Evolutionary conservation across 2,113 vertebrate genomes (phyloP).

Genomic region (Budorcas taxicolor): DNA sequence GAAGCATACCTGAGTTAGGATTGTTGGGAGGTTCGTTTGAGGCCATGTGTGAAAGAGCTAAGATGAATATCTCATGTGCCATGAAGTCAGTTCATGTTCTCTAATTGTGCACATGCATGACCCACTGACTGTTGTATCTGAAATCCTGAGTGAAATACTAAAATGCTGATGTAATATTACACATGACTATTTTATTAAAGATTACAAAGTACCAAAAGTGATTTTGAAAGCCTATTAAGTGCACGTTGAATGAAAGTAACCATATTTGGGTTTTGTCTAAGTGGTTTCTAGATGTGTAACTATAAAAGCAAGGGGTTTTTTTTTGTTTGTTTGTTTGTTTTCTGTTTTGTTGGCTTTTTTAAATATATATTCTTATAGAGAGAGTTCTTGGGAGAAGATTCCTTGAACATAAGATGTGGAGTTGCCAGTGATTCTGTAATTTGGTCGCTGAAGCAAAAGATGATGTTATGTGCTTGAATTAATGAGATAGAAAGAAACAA

Average conservation of each 20-base stretch:
- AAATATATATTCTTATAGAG: not conserved
- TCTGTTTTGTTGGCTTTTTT: not conserved
- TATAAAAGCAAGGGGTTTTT: not conserved
- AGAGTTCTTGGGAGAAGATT: not conserved
- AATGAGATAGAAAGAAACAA: constrained; percentile 45
- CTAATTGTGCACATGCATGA: not conserved
- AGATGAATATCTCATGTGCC: not conserved
- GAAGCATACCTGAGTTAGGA: not conserved
- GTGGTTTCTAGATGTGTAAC: not conserved
- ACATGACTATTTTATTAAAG: not conserved
- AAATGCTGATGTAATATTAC: not conserved
- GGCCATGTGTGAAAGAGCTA: not conserved
- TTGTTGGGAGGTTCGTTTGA: not conserved
- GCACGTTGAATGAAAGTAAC: not conserved
- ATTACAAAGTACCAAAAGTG: not conserved
- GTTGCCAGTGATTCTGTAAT: not conserved
- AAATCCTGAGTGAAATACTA: not conserved
- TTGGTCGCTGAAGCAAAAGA: constrained; percentile 32
- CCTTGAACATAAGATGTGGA: not conserved
- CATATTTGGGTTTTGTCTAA: not conserved
- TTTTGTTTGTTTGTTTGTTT: not conserved
- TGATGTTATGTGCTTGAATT: constrained; percentile 11
- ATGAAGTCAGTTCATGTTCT: not conserved
- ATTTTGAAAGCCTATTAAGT: not conserved
- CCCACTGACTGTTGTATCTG: not conserved